Percentiles rank a stretch among this genome's conserved stretches.
phyloP scores from a whole-genome alignment of 2,888 invertebrate genomes.

The Nymphalis c-album region DNA sequence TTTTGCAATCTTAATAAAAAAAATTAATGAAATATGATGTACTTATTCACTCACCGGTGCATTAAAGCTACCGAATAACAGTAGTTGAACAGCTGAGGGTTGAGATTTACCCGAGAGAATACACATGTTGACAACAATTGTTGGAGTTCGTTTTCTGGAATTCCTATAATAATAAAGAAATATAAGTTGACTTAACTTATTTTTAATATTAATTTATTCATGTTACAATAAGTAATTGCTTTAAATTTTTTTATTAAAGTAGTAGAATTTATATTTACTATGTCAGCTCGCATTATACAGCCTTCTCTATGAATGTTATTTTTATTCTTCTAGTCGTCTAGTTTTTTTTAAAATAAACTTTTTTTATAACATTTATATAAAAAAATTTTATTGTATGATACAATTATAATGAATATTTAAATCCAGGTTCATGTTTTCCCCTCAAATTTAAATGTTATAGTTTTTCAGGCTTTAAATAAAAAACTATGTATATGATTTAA shows the following conservation, averaged over 20 bases:
- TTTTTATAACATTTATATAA: too few species aligned
- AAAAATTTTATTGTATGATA: too few species aligned
- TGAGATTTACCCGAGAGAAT: constrained; percentile 87
- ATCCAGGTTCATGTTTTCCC: too few species aligned
- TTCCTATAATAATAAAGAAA: constrained; percentile 47
- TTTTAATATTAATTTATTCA: constrained; percentile 26
- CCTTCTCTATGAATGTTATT: too few species aligned
- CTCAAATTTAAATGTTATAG: too few species aligned
- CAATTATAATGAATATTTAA: too few species aligned
- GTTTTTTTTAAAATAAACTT: too few species aligned
- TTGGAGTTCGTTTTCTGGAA: constrained; percentile 74
- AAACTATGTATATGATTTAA: too few species aligned
- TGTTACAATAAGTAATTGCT: background rate
- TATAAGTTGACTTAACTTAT: constrained; percentile 20
- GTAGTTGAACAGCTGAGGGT: constrained; percentile 91
- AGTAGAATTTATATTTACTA: constrained; percentile 29
- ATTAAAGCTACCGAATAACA: constrained; percentile 87
- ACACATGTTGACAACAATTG: constrained; percentile 86
- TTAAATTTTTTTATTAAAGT: constrained; percentile 6
- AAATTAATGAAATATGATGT: background rate
- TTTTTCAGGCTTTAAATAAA: too few species aligned
- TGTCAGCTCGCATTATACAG: too few species aligned
- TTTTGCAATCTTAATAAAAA: background rate
- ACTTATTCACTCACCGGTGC: constrained; percentile 77
- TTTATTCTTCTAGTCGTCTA: too few species aligned